Base-by-base conservation (phyloP, 2,888 invertebrate genomes). In the Entomobrya proxima region DNA sequence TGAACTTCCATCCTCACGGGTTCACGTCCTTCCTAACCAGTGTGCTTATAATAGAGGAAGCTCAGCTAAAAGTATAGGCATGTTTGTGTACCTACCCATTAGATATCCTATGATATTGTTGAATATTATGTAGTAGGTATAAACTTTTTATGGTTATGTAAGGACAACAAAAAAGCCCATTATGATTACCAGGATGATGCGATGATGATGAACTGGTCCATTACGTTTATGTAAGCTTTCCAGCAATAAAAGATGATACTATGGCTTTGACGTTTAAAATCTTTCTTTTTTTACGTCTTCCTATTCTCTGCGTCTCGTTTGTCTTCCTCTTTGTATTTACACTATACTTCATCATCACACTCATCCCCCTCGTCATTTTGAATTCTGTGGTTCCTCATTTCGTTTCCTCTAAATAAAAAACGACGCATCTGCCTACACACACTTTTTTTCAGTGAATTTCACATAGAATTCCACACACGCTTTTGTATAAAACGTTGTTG, bases 21-120 rank as follows among this genome's bases (percentile, higher is more conserved):
- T 69, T 69, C 69, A 69, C 69, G 69, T 69, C 69, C 69, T 69
- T 69, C 69, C 40, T 67, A 21, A 64, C 67, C 67, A 67, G 40
- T 67, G 7, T 30, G 21, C 21, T 47, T 47, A 44, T 47, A 75
- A n/a, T n/a, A n/a, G n/a, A n/a, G n/a, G n/a, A n/a, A n/a, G n/a
- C n/a, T n/a, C n/a, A n/a, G n/a, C n/a, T n/a, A n/a, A n/a, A n/a
- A n/a, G n/a, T n/a, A n/a, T n/a, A n/a, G n/a, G 11, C 18, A 27
- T 27, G 11, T 27, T 24, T 7, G 1, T 27, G 11, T 27, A 61
- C n/a, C 15, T 32, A 32, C 3, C 27, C 64, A 64, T 64, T 27
- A 24, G 6, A 32, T 61, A 61, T 32, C 15, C 58, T 32, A 27
- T 35, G 13, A 15, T 52, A 52, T 69, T 40, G 47, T 69, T 1